Base-by-base conservation (phyloP, 1,140 invertebrate species). In the Cyclargus thomasi region DNA sequence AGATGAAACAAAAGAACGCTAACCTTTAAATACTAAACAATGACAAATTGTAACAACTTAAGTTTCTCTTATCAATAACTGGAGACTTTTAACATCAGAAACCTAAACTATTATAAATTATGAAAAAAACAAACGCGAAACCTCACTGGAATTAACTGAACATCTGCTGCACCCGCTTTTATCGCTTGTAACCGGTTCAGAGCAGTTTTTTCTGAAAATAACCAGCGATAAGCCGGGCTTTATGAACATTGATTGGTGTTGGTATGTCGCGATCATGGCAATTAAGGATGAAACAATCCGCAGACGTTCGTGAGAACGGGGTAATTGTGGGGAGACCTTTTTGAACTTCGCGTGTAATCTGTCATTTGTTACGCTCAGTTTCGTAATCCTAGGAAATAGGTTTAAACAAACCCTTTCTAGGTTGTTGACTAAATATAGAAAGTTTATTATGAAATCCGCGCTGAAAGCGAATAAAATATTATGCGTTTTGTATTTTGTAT, bases 191-290 rank as follows among this genome's bases (percentile, higher is more conserved):
- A 21, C 55, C 18, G 8, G 18, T 20, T 59, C 3, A 7, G 11
- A 20, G n/a, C 55, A 11, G 55, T 59, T 21, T 11, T 21, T 20
- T 18, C 17, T 20, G 20, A 21, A 59, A 59, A 59, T 7, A 59
- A 11, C 55, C 55, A 20, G 18, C 18, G 55, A 18, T 59, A 18
- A 59, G 55, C 18, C 55, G 14, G 55, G 55, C 18, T 21, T 59
- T 59, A 59, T 59, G 18, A 59, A 59, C 55, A 59, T 59, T 59
- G 55, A 59, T 59, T 59, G 55, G 55, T 59, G 55, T 59, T 47
- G 17, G 55, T 59, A 21, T 59, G 55, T 21, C 21, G 55, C 10
- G 55, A 18, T 59, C 7, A 59, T 59, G 20, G 4, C 55, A 59
- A 59, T 59, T 59, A 59, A 59, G 55, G 55, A 59, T 59, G 0